Evolutionary conservation across 2,888 invertebrate species (phyloP), one percentile per base, ranked within the genome.

Genomic region (Nineta flava): DNA sequence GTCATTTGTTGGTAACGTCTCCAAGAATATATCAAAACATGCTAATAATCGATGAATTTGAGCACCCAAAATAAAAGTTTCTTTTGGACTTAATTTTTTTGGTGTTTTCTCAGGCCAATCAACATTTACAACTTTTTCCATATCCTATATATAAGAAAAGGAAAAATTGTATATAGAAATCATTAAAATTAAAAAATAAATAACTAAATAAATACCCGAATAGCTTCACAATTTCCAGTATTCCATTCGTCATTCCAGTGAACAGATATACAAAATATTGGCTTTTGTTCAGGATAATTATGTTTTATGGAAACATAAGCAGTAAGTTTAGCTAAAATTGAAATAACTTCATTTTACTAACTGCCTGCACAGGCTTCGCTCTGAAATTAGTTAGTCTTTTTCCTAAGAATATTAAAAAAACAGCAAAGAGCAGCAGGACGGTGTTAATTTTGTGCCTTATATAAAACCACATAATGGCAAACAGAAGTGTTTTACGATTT

Each of bases 1-100:
- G 60, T 82, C 83, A 3, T 75, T 72, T 6, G 80, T 73, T 34
- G 79, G 76, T 52, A 76, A 75, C 0, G 88, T 84, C 68, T 94
- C 93, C 49, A 94, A 69, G 57, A 85, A 83, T 53, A 94, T 80
- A 63, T 95, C 94, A 53, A 93, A 77, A 61, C 86, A 87, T 52
- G 83, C 80, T 59, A 90, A 74, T 38, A 92, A 69, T 49, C 86
- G 78, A 52, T 83, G 77, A 51, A 94, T 71, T 67, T 93, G 92
- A n/a, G 78, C 74, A n/a, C 86, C 76, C 48, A 94, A 68, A 44
- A 78, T 73, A 57, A 63, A 66, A 21, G 70, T 66, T 41, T 67
- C 66, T 52, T 64, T 68, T 19, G 62, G 60, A 7, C 56, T 57
- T 19, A 13, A 21, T 21, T 44, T 44, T 19, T 62, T 61, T 34